Conservation (phyloP, 2,797 vertebrate genomes). For the Phoxinus dragarum region DNA sequence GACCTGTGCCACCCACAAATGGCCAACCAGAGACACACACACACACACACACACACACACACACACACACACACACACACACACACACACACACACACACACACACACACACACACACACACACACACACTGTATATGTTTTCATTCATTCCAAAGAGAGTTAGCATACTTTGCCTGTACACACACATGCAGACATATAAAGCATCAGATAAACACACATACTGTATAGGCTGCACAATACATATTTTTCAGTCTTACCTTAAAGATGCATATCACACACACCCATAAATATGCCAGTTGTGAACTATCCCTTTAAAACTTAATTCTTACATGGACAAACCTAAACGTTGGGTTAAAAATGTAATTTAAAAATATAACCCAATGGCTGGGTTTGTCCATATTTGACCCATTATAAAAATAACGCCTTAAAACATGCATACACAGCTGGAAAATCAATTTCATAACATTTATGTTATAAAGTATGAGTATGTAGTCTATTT, state of each 20-base stretch:
- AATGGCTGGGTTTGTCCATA: no score
- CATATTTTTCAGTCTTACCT: background rate
- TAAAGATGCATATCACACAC: background rate
- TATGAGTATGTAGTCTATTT: no score
- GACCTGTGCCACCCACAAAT: constrained; percentile 61
- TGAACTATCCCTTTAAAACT: background rate
- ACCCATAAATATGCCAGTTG: background rate
- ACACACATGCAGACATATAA: background rate
- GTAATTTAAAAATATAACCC: no score
- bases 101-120: no score
- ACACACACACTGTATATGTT: constrained; percentile 11
- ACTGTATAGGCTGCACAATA: background rate
- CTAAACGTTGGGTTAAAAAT: no score
- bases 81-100: no score
- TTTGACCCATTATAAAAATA: background rate
- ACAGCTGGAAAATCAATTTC: background rate
- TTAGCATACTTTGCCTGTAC: background rate
- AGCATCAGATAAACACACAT: background rate
- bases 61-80: constrained; percentile 24
- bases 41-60: constrained; percentile 39
- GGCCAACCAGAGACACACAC: constrained; percentile 45
- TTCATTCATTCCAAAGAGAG: constrained; percentile 28
- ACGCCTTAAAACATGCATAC: background rate
- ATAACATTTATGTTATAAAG: background rate
- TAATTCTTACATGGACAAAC: background rate